Conservation (phyloP, 2,797 vertebrate species). For the Microcaecilia unicolor region DNA sequence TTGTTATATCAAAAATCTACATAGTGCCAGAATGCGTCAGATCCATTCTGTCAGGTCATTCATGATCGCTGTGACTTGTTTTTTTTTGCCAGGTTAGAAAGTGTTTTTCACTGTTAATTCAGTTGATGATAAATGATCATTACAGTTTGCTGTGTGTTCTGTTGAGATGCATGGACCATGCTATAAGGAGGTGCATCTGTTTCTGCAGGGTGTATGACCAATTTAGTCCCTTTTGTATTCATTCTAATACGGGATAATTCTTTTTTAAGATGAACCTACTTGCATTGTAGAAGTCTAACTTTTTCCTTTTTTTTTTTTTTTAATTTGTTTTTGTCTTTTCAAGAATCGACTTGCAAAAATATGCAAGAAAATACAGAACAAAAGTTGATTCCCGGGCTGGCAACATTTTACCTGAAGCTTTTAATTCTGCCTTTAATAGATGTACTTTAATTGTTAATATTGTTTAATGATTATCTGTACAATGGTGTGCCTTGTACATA, state of each 20-base stretch:
- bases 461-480: background rate
- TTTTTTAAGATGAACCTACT: rapidly evolving
- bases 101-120: background rate
- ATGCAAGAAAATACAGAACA: conserved; percentile 24
- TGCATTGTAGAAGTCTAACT: background rate
- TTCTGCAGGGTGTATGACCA: background rate
- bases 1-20: no score
- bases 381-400: conserved; percentile 12
- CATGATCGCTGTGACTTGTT: background rate
- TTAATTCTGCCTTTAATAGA: background rate
- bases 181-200: no score
- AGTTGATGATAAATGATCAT: background rate
- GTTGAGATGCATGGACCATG: no score
- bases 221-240: background rate
- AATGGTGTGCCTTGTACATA: no score
- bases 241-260: background rate
- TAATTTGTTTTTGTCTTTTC: no score
- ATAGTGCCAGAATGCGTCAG: no score
- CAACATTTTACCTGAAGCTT: no score
- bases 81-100: background rate
- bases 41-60: background rate
- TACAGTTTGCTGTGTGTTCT: rapidly evolving
- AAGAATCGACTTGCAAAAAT: conserved; percentile 48
- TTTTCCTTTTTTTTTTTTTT: background rate
- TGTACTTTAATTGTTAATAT: conserved; percentile 5